Evolutionary conservation across 2,888 invertebrate species (phyloP).

Genomic region (Alcis repandata): DNA sequence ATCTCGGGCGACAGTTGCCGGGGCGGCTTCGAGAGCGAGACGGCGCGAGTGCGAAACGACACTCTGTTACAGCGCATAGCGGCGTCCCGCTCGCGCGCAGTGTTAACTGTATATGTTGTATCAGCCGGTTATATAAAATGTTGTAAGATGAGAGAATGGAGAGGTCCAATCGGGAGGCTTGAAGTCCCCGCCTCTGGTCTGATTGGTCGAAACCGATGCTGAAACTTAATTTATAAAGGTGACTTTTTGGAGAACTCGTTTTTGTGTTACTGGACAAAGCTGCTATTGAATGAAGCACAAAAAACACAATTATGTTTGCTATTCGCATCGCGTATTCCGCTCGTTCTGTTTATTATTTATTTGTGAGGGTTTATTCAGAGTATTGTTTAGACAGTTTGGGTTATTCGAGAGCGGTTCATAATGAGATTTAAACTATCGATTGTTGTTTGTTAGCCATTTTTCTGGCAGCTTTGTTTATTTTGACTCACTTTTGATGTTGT

Average conservation of each 20-base stretch:
- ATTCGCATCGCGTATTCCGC: conserved; percentile 75
- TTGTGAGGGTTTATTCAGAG: conserved; percentile 65
- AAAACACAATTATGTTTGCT: conserved; percentile 86
- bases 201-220: conserved; percentile 74
- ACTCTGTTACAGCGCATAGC: conserved; percentile 74
- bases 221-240: conserved; percentile 86
- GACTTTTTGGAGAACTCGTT: conserved; percentile 83
- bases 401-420: conserved; percentile 56
- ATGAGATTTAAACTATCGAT: conserved; percentile 63
- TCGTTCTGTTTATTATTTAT: conserved; percentile 54
- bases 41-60: conserved; percentile 73
- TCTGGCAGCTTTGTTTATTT: conserved; percentile 45
- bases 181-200: conserved; percentile 67
- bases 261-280: conserved; percentile 77
- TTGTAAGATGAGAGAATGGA: conserved; percentile 75
- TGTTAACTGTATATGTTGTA: conserved; percentile 86
- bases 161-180: conserved; percentile 66
- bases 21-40: conserved; percentile 62
- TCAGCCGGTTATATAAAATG: conserved; percentile 86
- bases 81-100: conserved; percentile 73
- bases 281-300: conserved; percentile 78
- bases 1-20: conserved; percentile 76
- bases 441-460: conserved; percentile 50
- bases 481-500: conserved; percentile 37
- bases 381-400: conserved; percentile 67